Base-by-base conservation (phyloP, 1,140 invertebrate genomes). In the Cydia fagiglandana region DNA sequence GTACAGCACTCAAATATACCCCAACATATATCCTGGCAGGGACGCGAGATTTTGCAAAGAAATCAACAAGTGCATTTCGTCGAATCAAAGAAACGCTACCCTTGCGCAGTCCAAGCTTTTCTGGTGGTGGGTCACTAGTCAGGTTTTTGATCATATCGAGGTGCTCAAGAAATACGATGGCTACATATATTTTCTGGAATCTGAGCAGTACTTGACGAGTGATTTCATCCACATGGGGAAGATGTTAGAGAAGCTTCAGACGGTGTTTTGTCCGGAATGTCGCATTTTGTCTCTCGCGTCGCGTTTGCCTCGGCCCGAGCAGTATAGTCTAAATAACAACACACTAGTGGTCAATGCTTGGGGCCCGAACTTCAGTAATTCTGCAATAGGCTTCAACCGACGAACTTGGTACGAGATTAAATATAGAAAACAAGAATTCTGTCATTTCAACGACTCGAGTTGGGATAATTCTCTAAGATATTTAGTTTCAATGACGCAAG, bases 91-190 rank as follows among this genome's bases (percentile, higher is more conserved):
- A 70, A 76, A 84, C 47, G 45, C 80, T 15, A 73, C 61, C 9
- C 53, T 79, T 24, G 77, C 80, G 17, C 86, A 87, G 66, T 34
- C 73, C 4, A 87, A 86, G 70, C 80, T 83, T 24, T 82, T 83
- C 64, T 88, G 83, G 84, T 88, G 86, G 86, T 88, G 86, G 86
- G 82, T 77, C 75, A 66, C 74, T 2, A 81, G 78, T 47, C 77
- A 79, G 50, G 78, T 88, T 4, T 88, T 88, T 73, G 82, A 88
- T 34, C 66, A 81, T 68, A 53, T 86, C 1, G 30, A 76, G 4
- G 50, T 78, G 2, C 66, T 76, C 7, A 73, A 81, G 68, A 68
- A 81, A n/a, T 84, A 78, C 17, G 78, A 80, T 4, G 76, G 78
- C 41, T 75, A 75, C 5, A 56, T 88, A 1, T n/a, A 86, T 50